A percentile compares a stretch with the other conserved stretches of the same genome.
phyloP scores from a whole-genome alignment of 2,113 vertebrate genomes.

The Miniopterus natalensis region DNA sequence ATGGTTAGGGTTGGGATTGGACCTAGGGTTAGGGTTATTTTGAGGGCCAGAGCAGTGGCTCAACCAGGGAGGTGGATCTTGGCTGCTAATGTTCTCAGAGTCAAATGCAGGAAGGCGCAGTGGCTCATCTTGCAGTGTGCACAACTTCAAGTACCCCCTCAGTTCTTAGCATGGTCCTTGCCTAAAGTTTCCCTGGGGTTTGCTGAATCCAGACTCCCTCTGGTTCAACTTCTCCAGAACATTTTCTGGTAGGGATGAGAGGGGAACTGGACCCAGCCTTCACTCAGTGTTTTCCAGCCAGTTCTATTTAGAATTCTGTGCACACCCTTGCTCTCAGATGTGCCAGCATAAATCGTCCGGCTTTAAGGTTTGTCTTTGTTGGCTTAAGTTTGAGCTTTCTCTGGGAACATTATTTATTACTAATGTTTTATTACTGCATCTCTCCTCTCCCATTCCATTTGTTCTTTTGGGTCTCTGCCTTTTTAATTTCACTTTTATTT shows the following conservation, averaged over 20 bases:
- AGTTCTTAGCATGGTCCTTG: neutral
- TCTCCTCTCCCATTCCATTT: neutral
- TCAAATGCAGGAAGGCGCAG: neutral
- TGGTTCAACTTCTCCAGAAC: neutral
- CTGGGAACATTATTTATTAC: neutral
- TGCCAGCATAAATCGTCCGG: neutral
- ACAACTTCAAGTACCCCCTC: neutral
- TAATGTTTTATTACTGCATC: neutral
- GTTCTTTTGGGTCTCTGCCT: neutral
- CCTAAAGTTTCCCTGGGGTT: neutral
- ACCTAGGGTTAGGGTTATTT: no score
- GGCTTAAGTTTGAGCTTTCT: neutral
- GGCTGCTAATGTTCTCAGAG: neutral
- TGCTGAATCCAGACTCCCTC: neutral
- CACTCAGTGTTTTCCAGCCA: neutral
- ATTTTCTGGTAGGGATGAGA: neutral
- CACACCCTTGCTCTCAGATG: neutral
- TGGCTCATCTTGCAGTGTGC: neutral
- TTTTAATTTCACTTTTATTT: neutral
- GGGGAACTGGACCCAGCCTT: neutral
- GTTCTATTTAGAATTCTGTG: neutral
- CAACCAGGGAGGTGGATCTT: neutral
- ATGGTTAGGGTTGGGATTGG: no score
- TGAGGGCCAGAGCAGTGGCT: no score
- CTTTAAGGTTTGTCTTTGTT: neutral